Base-by-base conservation (phyloP, 2,888 invertebrate species). In the Galerucella calmariensis region DNA sequence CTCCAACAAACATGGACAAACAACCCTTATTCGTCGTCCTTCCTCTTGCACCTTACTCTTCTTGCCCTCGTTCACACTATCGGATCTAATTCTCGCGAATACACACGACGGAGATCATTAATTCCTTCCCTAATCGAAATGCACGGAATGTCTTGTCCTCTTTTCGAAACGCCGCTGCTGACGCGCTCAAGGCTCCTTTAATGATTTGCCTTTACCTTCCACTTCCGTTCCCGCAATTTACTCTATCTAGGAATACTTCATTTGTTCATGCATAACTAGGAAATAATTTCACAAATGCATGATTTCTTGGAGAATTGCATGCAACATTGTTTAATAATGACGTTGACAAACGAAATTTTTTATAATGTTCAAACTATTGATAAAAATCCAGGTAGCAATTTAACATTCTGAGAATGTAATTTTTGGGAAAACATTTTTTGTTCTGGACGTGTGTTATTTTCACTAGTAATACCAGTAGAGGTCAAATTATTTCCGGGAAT, bases 71-170 rank as follows among this genome's bases (percentile, higher is more conserved):
- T 67, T 67, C 72, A 35, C 66, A 59, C 67, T 59, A 58, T 67
- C 67, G 41, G 58, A 16, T 72, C 59, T 58, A 72, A 72, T 67
- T 72, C 59, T 46, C n/a, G 41, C 58, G 41, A 72, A 66, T 62
- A 46, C 63, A 66, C 66, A 72, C 51, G 65, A 56, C 65, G 59
- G 59, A 72, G 58, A 72, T 72, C 58, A 66, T 72, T 66, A 72
- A 72, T 72, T 66, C 65, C 59, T 72, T n/a, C 5, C n/a, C 35
- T 61, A 65, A 70, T 70, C 70, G 65, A 70, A 70, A 70, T 70
- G 70, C 65, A 65, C 56, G 44, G 46, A 44, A 48, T 53, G 70
- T 65, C 65, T 35, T 56, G 70, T 65, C 70, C 70, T 70, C 63
- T 53, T 70, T 70, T 44, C 35, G 14, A 61, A 61, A 35, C 61